Evolutionary conservation across 2,888 invertebrate species (phyloP).

Genomic region (Phengaris arion): DNA sequence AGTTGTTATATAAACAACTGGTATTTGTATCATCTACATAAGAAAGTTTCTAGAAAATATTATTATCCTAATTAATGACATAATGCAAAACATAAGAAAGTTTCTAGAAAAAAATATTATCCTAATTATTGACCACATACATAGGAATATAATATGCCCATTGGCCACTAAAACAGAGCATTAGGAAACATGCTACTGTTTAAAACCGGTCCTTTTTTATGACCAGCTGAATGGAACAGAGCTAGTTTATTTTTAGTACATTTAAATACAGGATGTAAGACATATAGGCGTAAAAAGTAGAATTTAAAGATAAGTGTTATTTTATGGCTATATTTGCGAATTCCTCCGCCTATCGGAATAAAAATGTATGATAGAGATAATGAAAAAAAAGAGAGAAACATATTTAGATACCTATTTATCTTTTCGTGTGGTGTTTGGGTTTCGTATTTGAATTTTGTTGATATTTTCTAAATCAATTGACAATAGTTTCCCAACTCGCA

Average conservation of each 20-base stretch:
- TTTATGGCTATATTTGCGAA: not conserved
- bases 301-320: not conserved
- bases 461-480: too few relatives aligned
- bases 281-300: slow-evolving; percentile 7
- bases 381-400: not conserved
- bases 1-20: too few relatives aligned
- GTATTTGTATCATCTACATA: not conserved
- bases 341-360: not conserved
- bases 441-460: too few relatives aligned
- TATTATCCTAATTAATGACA: slow-evolving; percentile 5
- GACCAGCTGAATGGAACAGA: not conserved
- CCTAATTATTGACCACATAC: slow-evolving; percentile 8
- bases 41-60: not conserved
- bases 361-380: not conserved
- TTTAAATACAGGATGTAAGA: slow-evolving; percentile 9
- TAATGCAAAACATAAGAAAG: not conserved
- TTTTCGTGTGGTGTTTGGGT: too few relatives aligned
- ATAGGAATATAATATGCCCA: not conserved
- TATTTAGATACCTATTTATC: not conserved
- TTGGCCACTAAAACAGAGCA: not conserved
- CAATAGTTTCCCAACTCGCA: too few relatives aligned
- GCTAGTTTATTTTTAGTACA: slow-evolving; percentile 16
- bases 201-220: slow-evolving; percentile 14
- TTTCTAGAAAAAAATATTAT: not conserved
- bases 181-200: slow-evolving; percentile 16